These are phyloP conservation scores for Strigops habroptila DNA, from an alignment of 2,113 vertebrate species.

Conservation along the genomic window DNA sequence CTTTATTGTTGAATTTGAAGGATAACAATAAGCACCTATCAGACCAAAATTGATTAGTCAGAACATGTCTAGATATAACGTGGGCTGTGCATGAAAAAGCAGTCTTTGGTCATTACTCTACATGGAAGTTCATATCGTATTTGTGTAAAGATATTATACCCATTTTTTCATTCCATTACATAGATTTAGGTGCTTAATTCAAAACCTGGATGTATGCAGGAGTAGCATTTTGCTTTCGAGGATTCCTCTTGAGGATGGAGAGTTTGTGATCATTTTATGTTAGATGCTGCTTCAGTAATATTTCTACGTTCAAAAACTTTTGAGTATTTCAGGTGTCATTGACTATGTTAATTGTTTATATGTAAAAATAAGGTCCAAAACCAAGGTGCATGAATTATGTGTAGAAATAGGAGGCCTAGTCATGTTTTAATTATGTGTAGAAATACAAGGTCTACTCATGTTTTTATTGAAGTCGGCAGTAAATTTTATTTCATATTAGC, in stretches of 20 bases:
- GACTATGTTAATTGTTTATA: neutral
- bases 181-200: neutral
- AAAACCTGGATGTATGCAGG: neutral
- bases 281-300: neutral
- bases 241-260: neutral
- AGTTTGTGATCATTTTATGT: neutral
- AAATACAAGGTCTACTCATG: neutral
- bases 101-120: neutral
- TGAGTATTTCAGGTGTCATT: neutral
- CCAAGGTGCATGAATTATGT: neutral
- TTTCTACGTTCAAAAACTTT: neutral
- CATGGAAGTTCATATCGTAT: neutral
- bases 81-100: neutral
- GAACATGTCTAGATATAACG: neutral
- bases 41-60: constrained; percentile 40
- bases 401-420: neutral
- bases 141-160: neutral
- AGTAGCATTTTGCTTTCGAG: neutral
- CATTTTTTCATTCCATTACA: neutral
- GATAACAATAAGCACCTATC: neutral
- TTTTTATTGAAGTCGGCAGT: neutral
- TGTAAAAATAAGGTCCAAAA: neutral
- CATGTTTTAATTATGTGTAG: neutral
- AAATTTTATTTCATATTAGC: neutral
- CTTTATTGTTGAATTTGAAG: constrained; percentile 34